phyloP scores from a whole-genome alignment of 1,140 invertebrate genomes.

The Riptortus pedestris region DNA sequence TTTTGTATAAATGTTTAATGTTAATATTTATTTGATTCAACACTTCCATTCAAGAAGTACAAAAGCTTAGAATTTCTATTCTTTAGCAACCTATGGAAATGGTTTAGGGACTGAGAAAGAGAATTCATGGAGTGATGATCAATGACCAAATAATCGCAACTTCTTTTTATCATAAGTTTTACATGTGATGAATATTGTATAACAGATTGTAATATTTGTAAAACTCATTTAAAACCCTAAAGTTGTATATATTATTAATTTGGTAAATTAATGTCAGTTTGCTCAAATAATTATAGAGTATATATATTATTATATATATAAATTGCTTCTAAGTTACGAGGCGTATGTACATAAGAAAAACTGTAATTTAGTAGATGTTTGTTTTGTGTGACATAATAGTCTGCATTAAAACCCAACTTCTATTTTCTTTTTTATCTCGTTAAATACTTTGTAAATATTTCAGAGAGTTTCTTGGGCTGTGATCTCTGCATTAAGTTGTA shows the following conservation, averaged over 20 bases:
- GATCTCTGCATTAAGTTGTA: conserved; percentile 35
- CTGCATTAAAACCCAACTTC: conserved; percentile 30
- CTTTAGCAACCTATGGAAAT: conserved; percentile 2
- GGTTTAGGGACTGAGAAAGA: conserved; percentile 18
- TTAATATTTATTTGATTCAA: conserved; percentile 20
- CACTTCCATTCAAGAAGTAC: conserved; percentile 30
- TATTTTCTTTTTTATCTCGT: conserved; percentile 32
- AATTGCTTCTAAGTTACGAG: conserved; percentile 22
- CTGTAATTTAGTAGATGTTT: conserved; percentile 30
- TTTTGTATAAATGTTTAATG: conserved; percentile 20
- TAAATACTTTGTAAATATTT: conserved; percentile 34
- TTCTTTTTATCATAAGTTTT: conserved; percentile 22
- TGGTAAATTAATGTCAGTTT: conserved; percentile 32
- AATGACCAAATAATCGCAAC: conserved; percentile 25
- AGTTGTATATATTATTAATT: conserved; percentile 31
- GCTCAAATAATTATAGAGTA: conserved; percentile 33
- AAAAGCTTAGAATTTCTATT: conserved; percentile 24
- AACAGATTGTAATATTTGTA: conserved; percentile 25
- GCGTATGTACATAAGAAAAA: conserved; percentile 29
- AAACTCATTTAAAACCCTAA: conserved; percentile 20
- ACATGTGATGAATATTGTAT: conserved; percentile 19
- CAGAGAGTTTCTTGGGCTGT: conserved; percentile 34
- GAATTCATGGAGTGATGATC: conserved; percentile 12
- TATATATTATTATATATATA: conserved; percentile 27
- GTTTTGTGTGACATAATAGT: conserved; percentile 32